These are phyloP conservation scores for Dendronephthya gigantea DNA, from an alignment of 64 coral and sea anemone genomes.

Conservation along the genomic window DNA sequence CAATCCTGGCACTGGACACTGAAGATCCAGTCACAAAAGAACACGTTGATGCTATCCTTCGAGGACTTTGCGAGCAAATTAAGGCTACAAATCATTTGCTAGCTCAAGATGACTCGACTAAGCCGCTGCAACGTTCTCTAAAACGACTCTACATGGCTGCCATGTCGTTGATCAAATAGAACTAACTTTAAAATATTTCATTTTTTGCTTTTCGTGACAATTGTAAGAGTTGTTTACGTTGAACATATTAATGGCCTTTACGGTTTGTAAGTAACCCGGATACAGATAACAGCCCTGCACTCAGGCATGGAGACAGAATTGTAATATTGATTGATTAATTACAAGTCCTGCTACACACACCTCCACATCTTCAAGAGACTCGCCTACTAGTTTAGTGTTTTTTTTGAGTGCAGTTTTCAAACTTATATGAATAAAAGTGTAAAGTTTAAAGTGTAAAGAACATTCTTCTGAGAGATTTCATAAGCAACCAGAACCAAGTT, in stretches of 20 bases:
- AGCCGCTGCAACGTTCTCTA: slow-evolving; percentile 30
- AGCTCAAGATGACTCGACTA: slow-evolving; percentile 11
- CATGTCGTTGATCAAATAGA: slow-evolving; percentile 58
- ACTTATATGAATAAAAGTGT: too few species aligned
- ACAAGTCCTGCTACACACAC: too few species aligned
- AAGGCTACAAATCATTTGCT: background rate
- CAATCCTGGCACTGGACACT: slow-evolving; percentile 59
- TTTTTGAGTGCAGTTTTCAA: background rate
- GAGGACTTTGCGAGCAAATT: slow-evolving; percentile 62
- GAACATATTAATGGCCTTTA: too few species aligned
- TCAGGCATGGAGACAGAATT: too few species aligned
- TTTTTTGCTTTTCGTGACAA: background rate
- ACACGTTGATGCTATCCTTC: slow-evolving; percentile 58
- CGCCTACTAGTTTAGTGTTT: background rate
- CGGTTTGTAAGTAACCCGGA: too few species aligned
- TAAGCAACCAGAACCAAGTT: too few species aligned
- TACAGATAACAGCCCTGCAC: too few species aligned
- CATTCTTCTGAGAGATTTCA: too few species aligned
- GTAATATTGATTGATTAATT: too few species aligned
- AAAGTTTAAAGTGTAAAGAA: too few species aligned
- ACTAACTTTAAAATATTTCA: background rate
- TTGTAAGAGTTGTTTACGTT: too few species aligned
- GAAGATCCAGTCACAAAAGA: slow-evolving; percentile 57
- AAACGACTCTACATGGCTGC: slow-evolving; percentile 71
- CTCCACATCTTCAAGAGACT: too few species aligned